phyloP scores from a whole-genome alignment of 2,888 invertebrate genomes.

The Panorpa germanica region DNA sequence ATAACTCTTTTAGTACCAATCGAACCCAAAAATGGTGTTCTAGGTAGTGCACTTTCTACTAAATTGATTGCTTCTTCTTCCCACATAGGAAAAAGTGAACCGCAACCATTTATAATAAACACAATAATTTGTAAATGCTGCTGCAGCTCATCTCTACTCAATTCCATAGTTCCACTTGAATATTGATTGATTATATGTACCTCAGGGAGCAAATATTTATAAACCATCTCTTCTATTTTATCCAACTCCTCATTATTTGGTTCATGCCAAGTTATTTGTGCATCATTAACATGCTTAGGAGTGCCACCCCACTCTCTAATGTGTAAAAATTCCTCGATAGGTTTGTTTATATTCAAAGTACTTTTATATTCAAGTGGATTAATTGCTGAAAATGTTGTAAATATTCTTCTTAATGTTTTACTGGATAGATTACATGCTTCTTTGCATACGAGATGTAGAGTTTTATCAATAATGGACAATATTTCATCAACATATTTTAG shows the following conservation, averaged over 20 bases:
- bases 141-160: slow-evolving; percentile 46
- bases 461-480: slow-evolving; percentile 44
- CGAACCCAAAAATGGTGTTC: slow-evolving; percentile 11
- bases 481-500: slow-evolving; percentile 45
- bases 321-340: slow-evolving; percentile 48
- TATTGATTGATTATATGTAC: slow-evolving; percentile 36
- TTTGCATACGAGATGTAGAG: slow-evolving; percentile 45
- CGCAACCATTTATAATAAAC: slow-evolving; percentile 42
- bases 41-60: slow-evolving; percentile 10
- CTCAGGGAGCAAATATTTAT: slow-evolving; percentile 45
- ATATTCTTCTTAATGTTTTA: slow-evolving; percentile 35
- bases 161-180: slow-evolving; percentile 26
- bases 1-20: too few relatives aligned
- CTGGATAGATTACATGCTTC: slow-evolving; percentile 44
- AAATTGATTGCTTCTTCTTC: slow-evolving; percentile 29
- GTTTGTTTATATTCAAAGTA: slow-evolving; percentile 34
- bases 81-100: slow-evolving; percentile 47
- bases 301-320: slow-evolving; percentile 59
- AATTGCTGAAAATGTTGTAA: slow-evolving; percentile 37
- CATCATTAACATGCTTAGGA: slow-evolving; percentile 35
- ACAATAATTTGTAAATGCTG: slow-evolving; percentile 46
- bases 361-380: slow-evolving; percentile 43
- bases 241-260: slow-evolving; percentile 50
- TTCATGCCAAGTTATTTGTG: slow-evolving; percentile 57
- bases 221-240: slow-evolving; percentile 41